A percentile compares a stretch with the other conserved stretches of the same genome.
Evolutionary conservation across 2,797 vertebrate genomes (phyloP).

Genomic region (Tinamus major): DNA sequence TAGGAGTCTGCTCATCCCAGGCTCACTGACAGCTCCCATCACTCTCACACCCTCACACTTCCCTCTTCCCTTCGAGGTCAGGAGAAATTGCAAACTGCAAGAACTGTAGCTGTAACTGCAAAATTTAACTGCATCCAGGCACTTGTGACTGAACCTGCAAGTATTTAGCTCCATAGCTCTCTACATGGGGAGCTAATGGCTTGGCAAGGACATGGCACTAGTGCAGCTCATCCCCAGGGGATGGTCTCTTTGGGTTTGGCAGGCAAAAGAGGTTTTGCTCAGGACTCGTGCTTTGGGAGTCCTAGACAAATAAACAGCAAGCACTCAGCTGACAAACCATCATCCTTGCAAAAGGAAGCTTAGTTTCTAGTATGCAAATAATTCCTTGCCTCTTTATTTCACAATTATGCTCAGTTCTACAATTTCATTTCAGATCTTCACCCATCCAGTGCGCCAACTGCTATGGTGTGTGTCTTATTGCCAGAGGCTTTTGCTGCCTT

Average conservation of each 20-base stretch:
- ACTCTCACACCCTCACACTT: background rate
- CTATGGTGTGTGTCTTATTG: background rate
- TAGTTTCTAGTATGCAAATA: fast-evolving
- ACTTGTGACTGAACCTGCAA: background rate
- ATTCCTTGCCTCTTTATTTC: background rate
- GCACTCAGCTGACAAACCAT: background rate
- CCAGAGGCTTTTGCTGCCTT: background rate
- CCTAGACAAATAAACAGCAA: background rate
- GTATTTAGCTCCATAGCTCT: background rate
- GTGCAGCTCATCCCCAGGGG: background rate
- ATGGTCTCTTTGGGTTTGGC: background rate
- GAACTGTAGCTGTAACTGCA: fast-evolving
- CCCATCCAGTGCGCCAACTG: background rate
- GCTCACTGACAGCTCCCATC: background rate
- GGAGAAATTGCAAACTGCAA: background rate
- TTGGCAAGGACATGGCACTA: background rate
- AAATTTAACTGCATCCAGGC: background rate
- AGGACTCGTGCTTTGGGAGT: background rate
- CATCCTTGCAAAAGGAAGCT: background rate
- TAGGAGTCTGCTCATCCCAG: background rate
- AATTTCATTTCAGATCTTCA: background rate
- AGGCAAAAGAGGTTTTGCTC: background rate
- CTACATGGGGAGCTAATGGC: background rate
- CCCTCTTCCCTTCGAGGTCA: background rate
- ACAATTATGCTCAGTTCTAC: background rate